Conservation (phyloP, 2,113 vertebrate species). For the Myrmophylax atrothorax region DNA sequence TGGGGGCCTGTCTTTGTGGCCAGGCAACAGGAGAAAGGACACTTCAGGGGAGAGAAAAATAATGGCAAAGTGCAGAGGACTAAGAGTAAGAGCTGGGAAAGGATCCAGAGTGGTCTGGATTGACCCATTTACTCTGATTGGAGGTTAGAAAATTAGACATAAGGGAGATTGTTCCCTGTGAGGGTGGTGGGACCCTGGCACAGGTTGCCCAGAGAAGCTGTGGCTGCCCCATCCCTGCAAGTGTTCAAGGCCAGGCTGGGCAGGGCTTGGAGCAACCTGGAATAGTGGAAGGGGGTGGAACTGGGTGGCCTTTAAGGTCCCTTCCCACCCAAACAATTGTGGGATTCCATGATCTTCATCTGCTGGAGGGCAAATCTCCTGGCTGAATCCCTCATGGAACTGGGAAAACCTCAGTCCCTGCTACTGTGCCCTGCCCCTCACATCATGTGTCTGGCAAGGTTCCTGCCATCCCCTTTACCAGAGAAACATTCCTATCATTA, state of each 20-base stretch:
- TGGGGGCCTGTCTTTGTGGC: neutral
- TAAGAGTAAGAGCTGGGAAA: fast-evolving
- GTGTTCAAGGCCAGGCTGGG: neutral
- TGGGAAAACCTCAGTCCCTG: neutral
- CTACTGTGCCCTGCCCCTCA: neutral
- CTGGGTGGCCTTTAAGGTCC: neutral
- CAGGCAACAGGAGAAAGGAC: neutral
- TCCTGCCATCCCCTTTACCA: neutral
- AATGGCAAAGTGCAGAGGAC: too few relatives aligned
- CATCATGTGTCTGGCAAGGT: neutral
- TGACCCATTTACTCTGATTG: fast-evolving
- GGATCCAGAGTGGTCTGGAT: fast-evolving
- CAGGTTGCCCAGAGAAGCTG: neutral
- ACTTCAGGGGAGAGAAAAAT: neutral
- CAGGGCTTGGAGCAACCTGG: neutral
- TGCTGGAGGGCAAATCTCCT: neutral
- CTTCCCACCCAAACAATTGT: neutral
- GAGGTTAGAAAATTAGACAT: fast-evolving
- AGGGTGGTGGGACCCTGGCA: neutral
- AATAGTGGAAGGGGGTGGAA: neutral
- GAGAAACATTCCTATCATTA: neutral
- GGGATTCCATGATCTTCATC: neutral
- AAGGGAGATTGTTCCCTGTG: neutral
- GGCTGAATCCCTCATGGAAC: neutral
- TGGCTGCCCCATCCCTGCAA: neutral